phyloP scores from a whole-genome alignment of 2,113 vertebrate genomes.

The Hydropotes inermis region DNA sequence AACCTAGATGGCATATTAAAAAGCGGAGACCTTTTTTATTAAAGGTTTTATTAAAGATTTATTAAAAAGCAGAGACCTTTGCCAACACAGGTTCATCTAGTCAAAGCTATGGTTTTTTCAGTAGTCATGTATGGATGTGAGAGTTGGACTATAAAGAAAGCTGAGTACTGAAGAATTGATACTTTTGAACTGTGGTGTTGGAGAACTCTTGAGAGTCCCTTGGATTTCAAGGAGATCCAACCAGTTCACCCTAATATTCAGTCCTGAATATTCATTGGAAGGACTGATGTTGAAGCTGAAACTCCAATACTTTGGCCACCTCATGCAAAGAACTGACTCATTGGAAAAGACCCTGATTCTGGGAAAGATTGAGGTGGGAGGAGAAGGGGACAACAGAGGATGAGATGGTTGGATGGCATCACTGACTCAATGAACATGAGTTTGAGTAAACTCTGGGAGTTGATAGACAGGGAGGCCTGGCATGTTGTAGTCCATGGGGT shows the following conservation, averaged over 20 bases:
- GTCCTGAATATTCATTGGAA: background rate
- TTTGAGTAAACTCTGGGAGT: background rate
- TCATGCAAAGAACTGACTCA: background rate
- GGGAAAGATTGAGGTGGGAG: background rate
- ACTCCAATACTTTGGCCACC: background rate
- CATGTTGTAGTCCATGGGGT: background rate
- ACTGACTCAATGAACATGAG: background rate
- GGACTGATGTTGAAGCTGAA: background rate
- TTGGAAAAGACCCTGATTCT: background rate
- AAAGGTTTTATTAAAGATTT: background rate
- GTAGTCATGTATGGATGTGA: background rate
- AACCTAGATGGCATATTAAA: background rate
- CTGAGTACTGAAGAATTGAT: background rate
- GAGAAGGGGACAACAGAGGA: background rate
- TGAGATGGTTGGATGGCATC: background rate
- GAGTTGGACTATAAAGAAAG: background rate
- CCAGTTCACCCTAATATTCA: fast-evolving
- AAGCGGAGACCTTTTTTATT: background rate
- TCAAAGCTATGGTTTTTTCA: background rate
- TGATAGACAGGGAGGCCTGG: background rate
- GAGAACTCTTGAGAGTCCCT: background rate
- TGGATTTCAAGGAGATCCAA: background rate
- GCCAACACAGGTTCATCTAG: fast-evolving
- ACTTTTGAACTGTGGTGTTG: background rate
- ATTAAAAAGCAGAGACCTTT: background rate